Evolutionary conservation across 30 jellyfish, hydroid and myxozoan species (phyloP), one percentile per base, ranked within the genome.

Genomic region (Clytia hemisphaerica): DNA sequence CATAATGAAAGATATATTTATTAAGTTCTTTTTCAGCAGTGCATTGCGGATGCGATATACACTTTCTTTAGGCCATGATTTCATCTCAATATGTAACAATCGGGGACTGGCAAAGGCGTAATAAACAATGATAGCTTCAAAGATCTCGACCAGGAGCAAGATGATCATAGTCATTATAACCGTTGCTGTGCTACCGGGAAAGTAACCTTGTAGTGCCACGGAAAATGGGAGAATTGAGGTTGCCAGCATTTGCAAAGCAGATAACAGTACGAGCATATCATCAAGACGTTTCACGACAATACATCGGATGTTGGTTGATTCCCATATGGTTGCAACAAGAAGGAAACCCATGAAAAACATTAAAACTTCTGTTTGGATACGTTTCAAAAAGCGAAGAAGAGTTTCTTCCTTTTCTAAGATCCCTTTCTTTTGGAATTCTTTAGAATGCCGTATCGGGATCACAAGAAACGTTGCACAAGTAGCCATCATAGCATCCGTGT

Each of bases 291-390:
- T 69, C 3, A 69, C 49, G 45, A 44, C 7, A 28, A 69, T 33
- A 14, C 75, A 69, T n/a, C 81, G 53, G 45, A 69, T 32, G 35
- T 69, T 69, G 15, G 49, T 33, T 9, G 81, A 69, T 45, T 69
- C 81, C 81, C 81, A 69, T 9, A 69, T 45, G 0, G 81, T 69
- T 27, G 49, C 46, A 3, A 69, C 81, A 42, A 69, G 48, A 16
- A 69, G 40, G 54, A 44, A 69, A 2, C 81, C 81, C 46, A 69
- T 75, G 24, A 69, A 69, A 50, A 69, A 69, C 74, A 49, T 69
- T n/a, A 69, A n/a, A 69, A 69, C 46, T 30, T 69, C 81, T n/a
- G n/a, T n/a, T n/a, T n/a, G n/a, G n/a, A n/a, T n/a, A n/a, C n/a
- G n/a, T n/a, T n/a, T n/a, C n/a, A n/a, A n/a, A n/a, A n/a, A n/a